These are phyloP conservation scores for Bovichtus diacanthus DNA, from an alignment of 2,797 vertebrate genomes.

Conservation along the genomic window DNA sequence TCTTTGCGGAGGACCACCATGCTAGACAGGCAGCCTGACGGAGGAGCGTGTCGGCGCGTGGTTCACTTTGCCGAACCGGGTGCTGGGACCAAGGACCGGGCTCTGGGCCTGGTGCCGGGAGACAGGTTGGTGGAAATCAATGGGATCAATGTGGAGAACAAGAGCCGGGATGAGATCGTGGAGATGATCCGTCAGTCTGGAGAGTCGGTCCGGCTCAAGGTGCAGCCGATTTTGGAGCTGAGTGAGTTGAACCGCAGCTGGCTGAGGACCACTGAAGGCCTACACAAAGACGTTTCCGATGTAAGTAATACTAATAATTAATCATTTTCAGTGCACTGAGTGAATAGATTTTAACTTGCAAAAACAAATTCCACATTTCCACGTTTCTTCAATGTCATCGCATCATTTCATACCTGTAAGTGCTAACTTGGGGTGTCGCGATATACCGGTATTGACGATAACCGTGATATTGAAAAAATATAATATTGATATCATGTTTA, in stretches of 20 bases:
- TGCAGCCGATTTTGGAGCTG: conserved; percentile 96
- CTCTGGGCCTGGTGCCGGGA: conserved; percentile 93
- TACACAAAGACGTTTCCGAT: conserved; percentile 82
- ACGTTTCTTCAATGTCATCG: not conserved
- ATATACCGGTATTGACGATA: no score
- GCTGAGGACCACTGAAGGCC: conserved; percentile 86
- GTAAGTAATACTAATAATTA: conserved; percentile 85
- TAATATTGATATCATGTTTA: no score
- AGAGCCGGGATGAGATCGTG: conserved; percentile 96
- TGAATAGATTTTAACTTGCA: not conserved
- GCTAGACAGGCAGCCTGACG: conserved; percentile 91
- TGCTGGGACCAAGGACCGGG: conserved; percentile 91
- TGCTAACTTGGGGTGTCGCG: no score
- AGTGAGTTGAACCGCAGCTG: conserved; percentile 95
- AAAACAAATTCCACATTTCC: not conserved
- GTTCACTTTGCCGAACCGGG: conserved; percentile 98
- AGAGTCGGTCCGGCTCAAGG: conserved; percentile 92
- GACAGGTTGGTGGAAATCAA: conserved; percentile 98
- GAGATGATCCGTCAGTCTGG: conserved; percentile 99
- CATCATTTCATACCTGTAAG: not conserved
- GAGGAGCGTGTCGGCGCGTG: conserved; percentile 88
- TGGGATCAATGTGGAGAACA: conserved; percentile 92
- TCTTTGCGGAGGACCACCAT: conserved; percentile 94
- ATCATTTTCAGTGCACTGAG: not conserved
- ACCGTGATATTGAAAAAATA: no score